These are phyloP conservation scores for Tokudaia tokunoshimensis DNA, from an alignment of 2,797 vertebrate genomes.

Conservation along the genomic window DNA sequence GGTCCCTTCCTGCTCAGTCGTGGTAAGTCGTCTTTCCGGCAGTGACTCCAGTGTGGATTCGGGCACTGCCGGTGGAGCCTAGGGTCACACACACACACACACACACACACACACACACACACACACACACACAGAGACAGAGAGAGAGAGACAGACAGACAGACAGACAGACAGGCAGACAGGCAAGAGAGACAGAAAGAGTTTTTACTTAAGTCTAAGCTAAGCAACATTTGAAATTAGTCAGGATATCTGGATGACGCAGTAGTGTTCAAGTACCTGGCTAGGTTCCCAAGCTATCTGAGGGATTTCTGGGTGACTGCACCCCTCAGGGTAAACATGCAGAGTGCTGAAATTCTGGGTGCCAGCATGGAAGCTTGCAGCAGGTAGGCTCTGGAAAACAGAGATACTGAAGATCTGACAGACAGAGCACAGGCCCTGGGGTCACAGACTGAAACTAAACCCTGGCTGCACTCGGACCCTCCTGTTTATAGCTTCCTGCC, in stretches of 20 bases:
- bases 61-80: not conserved
- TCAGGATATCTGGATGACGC: not conserved
- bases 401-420: accelerated
- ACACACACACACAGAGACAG: not conserved
- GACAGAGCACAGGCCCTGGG: not conserved
- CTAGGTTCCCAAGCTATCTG: not conserved
- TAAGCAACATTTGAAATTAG: not conserved
- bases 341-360: not conserved
- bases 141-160: too few relatives aligned
- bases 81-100: not conserved
- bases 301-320: not conserved
- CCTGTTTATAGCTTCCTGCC: not conserved
- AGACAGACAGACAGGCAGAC: too few relatives aligned
- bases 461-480: accelerated
- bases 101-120: not conserved
- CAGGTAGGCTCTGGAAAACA: not conserved
- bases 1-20: conserved; percentile 88
- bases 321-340: not conserved
- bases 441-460: too few relatives aligned
- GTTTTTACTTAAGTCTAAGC: not conserved
- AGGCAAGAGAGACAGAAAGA: too few relatives aligned
- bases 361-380: not conserved
- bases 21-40: conserved; percentile 88
- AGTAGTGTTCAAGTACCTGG: accelerated
- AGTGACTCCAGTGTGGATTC: not conserved